Evolutionary conservation across 2,113 vertebrate genomes (phyloP).

Genomic region (Conger conger): DNA sequence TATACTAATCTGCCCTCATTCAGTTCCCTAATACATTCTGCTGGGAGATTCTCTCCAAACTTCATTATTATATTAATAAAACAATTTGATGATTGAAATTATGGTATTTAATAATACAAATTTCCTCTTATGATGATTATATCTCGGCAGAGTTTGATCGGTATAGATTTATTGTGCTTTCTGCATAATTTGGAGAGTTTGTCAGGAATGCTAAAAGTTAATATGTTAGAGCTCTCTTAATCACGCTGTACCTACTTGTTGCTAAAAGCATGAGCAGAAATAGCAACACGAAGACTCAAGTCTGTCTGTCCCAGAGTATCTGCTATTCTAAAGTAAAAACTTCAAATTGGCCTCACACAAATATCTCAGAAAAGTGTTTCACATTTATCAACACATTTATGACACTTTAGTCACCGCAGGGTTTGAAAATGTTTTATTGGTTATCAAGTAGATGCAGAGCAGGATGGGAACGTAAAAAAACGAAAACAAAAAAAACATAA

Average conservation of each 20-base stretch:
- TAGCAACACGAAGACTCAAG: background rate
- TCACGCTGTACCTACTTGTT: background rate
- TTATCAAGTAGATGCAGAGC: background rate
- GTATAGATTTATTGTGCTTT: background rate
- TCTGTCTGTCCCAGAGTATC: background rate
- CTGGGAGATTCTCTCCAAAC: conserved; percentile 42
- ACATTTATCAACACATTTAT: background rate
- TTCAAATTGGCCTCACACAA: background rate
- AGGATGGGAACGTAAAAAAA: background rate
- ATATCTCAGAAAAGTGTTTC: background rate
- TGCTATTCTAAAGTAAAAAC: background rate
- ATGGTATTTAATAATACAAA: conserved; percentile 46
- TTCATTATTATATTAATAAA: conserved; percentile 53
- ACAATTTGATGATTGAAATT: conserved; percentile 21
- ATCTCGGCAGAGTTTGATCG: conserved; percentile 32
- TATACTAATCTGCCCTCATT: conserved; percentile 58
- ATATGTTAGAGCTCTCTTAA: background rate
- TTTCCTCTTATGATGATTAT: conserved; percentile 35
- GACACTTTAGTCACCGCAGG: background rate
- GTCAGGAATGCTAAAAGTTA: background rate
- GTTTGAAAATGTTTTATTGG: background rate
- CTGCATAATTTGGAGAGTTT: background rate
- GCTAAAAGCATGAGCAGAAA: background rate
- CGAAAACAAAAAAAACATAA: too few relatives aligned
- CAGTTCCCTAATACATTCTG: conserved; percentile 51